These are phyloP conservation scores for Ptychadena robeensis DNA, from an alignment of 2,797 vertebrate genomes.

Conservation along the genomic window DNA sequence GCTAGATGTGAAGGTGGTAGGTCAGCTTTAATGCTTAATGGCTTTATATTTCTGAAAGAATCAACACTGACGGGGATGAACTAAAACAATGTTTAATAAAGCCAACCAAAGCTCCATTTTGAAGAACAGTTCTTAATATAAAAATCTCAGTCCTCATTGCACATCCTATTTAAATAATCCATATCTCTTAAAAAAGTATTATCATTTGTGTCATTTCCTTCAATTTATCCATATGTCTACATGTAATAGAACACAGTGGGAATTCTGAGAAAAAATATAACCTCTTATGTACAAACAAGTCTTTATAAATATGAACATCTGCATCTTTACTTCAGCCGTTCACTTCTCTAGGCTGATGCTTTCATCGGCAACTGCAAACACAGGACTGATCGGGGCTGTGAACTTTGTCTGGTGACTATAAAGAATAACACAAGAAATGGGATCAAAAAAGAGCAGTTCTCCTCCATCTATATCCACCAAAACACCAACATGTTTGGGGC, in stretches of 20 bases:
- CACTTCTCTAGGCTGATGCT: slow-evolving; percentile 75
- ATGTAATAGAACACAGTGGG: neutral
- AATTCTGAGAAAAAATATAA: neutral
- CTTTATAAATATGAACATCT: slow-evolving; percentile 15
- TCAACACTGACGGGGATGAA: too few relatives aligned
- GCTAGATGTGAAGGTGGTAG: too few relatives aligned
- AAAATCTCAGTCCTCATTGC: too few relatives aligned
- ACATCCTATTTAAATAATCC: neutral
- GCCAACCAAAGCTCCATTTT: too few relatives aligned
- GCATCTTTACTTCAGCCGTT: neutral
- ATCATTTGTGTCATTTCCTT: neutral
- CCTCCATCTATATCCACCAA: slow-evolving; percentile 85
- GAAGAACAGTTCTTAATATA: too few relatives aligned
- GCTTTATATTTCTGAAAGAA: too few relatives aligned
- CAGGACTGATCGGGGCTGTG: slow-evolving; percentile 78
- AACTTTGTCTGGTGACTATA: slow-evolving; percentile 76
- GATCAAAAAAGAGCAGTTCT: slow-evolving; percentile 87
- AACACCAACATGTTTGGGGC: slow-evolving; percentile 80
- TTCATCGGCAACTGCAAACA: slow-evolving; percentile 86
- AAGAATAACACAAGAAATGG: slow-evolving; percentile 77
- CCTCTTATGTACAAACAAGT: slow-evolving; percentile 9
- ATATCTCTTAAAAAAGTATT: neutral
- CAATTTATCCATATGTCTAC: neutral
- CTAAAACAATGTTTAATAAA: too few relatives aligned
- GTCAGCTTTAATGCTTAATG: too few relatives aligned